A percentile compares a stretch with the other conserved stretches of the same genome.
Evolutionary conservation across 2,888 invertebrate species (phyloP).

Genomic region (Heterodera filipjevi): DNA sequence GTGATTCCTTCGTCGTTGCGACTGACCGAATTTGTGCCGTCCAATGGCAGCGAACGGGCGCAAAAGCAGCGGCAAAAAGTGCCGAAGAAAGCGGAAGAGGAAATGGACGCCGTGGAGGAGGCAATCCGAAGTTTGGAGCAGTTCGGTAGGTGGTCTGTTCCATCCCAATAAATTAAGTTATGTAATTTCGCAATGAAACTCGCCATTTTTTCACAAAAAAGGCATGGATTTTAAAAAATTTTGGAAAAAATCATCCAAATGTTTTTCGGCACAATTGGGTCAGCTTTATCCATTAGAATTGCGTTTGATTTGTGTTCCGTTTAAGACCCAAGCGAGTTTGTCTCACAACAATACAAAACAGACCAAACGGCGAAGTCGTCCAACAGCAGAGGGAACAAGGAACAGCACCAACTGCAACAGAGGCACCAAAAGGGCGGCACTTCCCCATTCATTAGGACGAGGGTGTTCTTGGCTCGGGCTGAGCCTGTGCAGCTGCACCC

Average conservation of each 20-base stretch:
- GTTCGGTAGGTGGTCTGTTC: slow-evolving; percentile 42
- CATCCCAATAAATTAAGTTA: background rate
- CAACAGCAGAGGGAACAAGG: background rate
- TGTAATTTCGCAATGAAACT: too few species aligned
- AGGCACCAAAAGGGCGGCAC: background rate
- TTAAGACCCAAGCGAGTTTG: slow-evolving; percentile 4
- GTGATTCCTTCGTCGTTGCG: slow-evolving; percentile 32
- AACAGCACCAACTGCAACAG: background rate
- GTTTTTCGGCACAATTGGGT: too few species aligned
- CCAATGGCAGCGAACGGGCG: background rate
- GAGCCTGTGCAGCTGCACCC: slow-evolving; percentile 19
- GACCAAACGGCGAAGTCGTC: background rate
- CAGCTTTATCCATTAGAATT: too few species aligned
- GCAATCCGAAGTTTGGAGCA: slow-evolving; percentile 45
- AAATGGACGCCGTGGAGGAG: slow-evolving; percentile 48
- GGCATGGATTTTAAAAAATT: too few species aligned
- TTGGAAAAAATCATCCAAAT: too few species aligned
- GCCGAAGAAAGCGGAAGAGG: slow-evolving; percentile 2
- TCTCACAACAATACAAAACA: slow-evolving; percentile 15
- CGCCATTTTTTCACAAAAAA: too few species aligned
- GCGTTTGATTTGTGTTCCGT: background rate
- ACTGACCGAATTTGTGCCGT: slow-evolving; percentile 29
- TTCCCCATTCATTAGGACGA: background rate
- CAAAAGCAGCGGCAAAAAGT: background rate
- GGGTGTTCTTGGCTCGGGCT: slow-evolving; percentile 18